These are phyloP conservation scores for Rissa tridactyla DNA, from an alignment of 2,113 vertebrate species.

Conservation along the genomic window DNA sequence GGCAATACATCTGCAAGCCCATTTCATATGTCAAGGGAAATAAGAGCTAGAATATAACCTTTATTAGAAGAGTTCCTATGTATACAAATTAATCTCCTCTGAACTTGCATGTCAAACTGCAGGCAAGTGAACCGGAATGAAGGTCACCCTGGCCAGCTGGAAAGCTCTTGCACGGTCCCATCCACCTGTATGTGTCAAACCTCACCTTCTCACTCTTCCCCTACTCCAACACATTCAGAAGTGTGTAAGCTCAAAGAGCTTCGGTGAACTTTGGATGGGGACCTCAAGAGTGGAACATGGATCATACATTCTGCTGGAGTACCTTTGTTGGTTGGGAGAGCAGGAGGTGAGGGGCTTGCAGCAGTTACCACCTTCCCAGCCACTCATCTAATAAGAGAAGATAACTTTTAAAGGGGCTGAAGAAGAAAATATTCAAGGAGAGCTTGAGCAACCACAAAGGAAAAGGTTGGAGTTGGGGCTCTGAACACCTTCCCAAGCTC, in stretches of 20 bases:
- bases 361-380: neutral
- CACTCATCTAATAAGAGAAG: neutral
- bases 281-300: neutral
- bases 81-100: neutral
- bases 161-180: neutral
- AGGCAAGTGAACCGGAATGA: neutral
- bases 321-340: neutral
- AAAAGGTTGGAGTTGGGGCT: neutral
- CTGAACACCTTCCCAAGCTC: neutral
- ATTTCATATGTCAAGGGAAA: neutral
- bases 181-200: neutral
- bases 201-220: neutral
- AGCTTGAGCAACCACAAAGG: neutral
- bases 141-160: neutral
- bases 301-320: neutral
- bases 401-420: neutral
- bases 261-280: neutral
- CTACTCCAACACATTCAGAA: neutral
- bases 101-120: neutral
- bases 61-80: neutral
- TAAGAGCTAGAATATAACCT: neutral
- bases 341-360: neutral
- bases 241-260: neutral
- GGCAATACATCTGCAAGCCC: constrained; percentile 7
- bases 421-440: neutral